A percentile compares a stretch with the other conserved stretches of the same genome.
phyloP scores from a whole-genome alignment of 35 echinoderm and acorn worm genomes.

The Apostichopus parvimensis region DNA sequence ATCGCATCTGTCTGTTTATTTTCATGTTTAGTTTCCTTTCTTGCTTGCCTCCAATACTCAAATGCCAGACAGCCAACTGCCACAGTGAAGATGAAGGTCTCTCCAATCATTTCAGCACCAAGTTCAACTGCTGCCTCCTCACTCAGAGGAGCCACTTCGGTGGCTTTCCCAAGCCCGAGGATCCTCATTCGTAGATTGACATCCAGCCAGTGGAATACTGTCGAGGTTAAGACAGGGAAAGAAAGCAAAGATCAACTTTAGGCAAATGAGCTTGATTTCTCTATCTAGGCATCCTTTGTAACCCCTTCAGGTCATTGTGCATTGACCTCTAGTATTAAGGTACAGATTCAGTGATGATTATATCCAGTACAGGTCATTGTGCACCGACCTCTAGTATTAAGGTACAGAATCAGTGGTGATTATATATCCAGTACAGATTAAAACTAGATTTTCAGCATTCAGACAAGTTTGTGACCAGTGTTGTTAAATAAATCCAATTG shows the following conservation, averaged over 20 bases:
- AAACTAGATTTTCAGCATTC: too few relatives aligned
- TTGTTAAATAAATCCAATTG: too few relatives aligned
- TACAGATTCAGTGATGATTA: too few relatives aligned
- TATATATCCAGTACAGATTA: too few relatives aligned
- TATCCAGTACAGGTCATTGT: too few relatives aligned
- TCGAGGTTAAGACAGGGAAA: neutral
- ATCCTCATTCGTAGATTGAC: conserved; percentile 89
- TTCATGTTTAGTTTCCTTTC: conserved; percentile 79
- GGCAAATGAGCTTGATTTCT: too few relatives aligned
- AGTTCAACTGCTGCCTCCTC: conserved; percentile 88
- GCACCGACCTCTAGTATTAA: too few relatives aligned
- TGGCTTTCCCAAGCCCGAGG: conserved; percentile 91
- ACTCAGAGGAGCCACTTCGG: conserved; percentile 74
- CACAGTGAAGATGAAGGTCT: conserved; percentile 82
- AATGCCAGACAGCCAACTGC: conserved; percentile 77
- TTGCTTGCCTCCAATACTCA: conserved; percentile 88
- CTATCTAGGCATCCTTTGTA: too few relatives aligned
- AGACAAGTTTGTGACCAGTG: too few relatives aligned
- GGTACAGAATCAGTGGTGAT: too few relatives aligned
- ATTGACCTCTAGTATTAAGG: too few relatives aligned
- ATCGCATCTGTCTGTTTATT: conserved; percentile 70
- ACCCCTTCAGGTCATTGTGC: too few relatives aligned
- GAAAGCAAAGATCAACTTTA: neutral
- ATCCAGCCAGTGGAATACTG: conserved; percentile 92
- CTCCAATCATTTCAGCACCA: conserved; percentile 90